These are phyloP conservation scores for Tachyglossus aculeatus DNA, from an alignment of 2,797 vertebrate species.

Conservation along the genomic window DNA sequence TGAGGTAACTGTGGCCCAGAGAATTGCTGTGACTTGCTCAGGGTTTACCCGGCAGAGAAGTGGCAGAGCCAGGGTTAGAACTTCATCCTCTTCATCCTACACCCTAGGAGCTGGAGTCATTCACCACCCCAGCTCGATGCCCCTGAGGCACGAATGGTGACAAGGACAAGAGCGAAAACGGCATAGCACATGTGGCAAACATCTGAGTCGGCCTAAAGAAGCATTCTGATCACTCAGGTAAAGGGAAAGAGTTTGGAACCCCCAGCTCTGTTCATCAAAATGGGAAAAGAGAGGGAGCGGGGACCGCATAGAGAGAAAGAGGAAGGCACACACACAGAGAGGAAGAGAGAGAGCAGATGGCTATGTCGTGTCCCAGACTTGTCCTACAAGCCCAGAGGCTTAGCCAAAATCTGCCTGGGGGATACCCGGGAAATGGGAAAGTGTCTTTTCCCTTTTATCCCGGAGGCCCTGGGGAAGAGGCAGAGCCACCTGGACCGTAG, in stretches of 20 bases:
- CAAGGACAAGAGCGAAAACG: too few species aligned
- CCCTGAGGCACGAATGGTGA: too few species aligned
- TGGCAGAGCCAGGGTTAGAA: neutral
- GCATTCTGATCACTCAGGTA: neutral
- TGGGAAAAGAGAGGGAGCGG: neutral
- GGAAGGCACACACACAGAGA: too few species aligned
- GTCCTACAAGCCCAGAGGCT: slow-evolving; percentile 12
- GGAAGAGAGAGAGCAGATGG: too few species aligned
- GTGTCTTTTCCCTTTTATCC: slow-evolving; percentile 27
- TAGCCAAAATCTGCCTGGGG: slow-evolving; percentile 38
- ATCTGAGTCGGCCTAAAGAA: too few species aligned
- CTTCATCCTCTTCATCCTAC: too few species aligned
- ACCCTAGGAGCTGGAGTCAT: too few species aligned
- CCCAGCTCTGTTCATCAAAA: slow-evolving; percentile 3
- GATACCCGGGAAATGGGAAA: slow-evolving; percentile 54
- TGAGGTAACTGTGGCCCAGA: neutral
- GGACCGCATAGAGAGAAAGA: slow-evolving; percentile 5
- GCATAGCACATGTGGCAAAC: too few species aligned
- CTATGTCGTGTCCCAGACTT: slow-evolving; percentile 25
- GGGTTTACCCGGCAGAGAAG: neutral
- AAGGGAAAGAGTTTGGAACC: slow-evolving; percentile 12
- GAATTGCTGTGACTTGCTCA: neutral
- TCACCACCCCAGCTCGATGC: too few species aligned
- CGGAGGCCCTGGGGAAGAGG: slow-evolving; percentile 30
- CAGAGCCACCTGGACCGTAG: too few species aligned